Evolutionary conservation across 2,888 invertebrate genomes (phyloP).

Genomic region (Pyrgus malvae): DNA sequence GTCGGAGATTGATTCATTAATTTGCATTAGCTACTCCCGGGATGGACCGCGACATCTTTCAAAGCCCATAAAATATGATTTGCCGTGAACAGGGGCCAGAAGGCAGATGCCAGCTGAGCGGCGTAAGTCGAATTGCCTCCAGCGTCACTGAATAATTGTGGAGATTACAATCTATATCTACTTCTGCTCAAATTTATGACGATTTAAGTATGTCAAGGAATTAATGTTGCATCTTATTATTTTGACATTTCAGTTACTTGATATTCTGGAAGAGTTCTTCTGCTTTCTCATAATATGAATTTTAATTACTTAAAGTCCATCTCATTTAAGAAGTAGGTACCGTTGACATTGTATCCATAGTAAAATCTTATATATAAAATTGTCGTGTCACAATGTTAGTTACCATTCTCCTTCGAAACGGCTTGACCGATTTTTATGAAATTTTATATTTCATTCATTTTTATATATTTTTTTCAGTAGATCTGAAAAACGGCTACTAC

Average conservation of each 20-base stretch:
- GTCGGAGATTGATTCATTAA: slow-evolving; percentile 39
- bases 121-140: slow-evolving; percentile 20
- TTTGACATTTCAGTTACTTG: slow-evolving; percentile 61
- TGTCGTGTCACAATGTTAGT: too few relatives aligned
- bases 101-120: slow-evolving; percentile 33
- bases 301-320: too few relatives aligned
- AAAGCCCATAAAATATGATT: slow-evolving; percentile 49
- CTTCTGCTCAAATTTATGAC: slow-evolving; percentile 56
- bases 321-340: too few relatives aligned
- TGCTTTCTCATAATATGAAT: not conserved
- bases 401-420: too few relatives aligned
- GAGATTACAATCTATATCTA: slow-evolving; percentile 59
- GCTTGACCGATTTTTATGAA: too few relatives aligned
- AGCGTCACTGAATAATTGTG: slow-evolving; percentile 57
- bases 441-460: too few relatives aligned
- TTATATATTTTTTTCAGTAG: too few relatives aligned
- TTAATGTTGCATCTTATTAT: slow-evolving; percentile 70
- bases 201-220: slow-evolving; percentile 50
- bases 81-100: slow-evolving; percentile 39
- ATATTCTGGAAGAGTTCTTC: slow-evolving; percentile 34
- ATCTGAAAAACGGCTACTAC: too few relatives aligned
- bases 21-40: slow-evolving; percentile 39
- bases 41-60: slow-evolving; percentile 31
- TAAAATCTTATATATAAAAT: too few relatives aligned
- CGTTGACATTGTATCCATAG: too few relatives aligned